Evolutionary conservation across 2,113 vertebrate genomes (phyloP), one percentile per base, ranked within the genome.

Genomic region (Xiphophorus maculatus): DNA sequence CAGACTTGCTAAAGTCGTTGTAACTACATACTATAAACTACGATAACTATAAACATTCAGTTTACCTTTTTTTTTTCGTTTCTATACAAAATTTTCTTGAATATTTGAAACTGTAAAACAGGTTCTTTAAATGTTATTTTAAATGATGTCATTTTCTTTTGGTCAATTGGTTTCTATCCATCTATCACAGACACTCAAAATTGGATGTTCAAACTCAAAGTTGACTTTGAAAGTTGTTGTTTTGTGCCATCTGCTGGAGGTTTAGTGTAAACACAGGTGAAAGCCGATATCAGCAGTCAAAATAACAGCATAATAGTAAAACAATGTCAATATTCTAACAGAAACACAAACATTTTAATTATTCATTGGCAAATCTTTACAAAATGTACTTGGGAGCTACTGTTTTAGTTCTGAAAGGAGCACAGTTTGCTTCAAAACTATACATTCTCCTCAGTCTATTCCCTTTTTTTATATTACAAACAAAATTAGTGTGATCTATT

Each of bases 201-300:
- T 17, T 2, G 30, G 27, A 13, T 5, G 1, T 29, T 15, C 5
- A 32, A 30, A 29, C 14, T 30, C 15, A 40, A 15, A 15, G 7
- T 32, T 63, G 29, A 63, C 28, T 30, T 48, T 48, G 44, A 48
- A 7, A 14, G 22, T 65, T 29, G 5, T 5, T 4, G 25, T 66
- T 67, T 42, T 67, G 5, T 67, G 37, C 25, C 65, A 42, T 44
- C 65, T 67, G 22, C 19, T 67, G 65, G 65, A 17, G 65, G 17
- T 29, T 67, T 15, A 28, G 13, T 29, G 5, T 19, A 40, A 42
- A 40, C 37, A 35, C 63, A 35, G 19, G 9, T 58, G 7, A n/a
- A 58, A 2, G 10, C 8, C 5, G 0, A 25, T 25, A 15, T 11
- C 13, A 30, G 28, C 5, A 6, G 28, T 17, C 5, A 29, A 19